Percentiles rank a stretch among this genome's conserved stretches.
These are phyloP conservation scores for Danio albolineatus DNA, from an alignment of 2,797 vertebrate species.

Conservation along the genomic window DNA sequence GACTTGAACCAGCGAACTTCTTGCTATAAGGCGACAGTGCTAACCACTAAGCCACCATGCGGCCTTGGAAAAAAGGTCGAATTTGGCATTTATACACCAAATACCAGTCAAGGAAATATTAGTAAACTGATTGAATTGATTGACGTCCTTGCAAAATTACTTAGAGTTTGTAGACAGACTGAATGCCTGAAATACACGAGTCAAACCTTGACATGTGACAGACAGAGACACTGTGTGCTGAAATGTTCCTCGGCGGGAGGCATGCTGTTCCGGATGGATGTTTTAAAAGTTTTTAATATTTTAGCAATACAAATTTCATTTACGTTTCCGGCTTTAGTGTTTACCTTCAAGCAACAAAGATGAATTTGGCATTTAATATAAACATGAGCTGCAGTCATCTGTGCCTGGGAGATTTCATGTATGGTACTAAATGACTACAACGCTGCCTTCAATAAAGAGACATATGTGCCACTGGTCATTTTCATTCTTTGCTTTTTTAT, in stretches of 20 bases:
- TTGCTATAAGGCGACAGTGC: too few relatives aligned
- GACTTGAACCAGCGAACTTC: too few relatives aligned
- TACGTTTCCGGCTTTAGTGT: slow-evolving; percentile 1
- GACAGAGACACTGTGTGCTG: background rate
- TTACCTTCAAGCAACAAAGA: slow-evolving; percentile 16
- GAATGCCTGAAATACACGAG: too few relatives aligned
- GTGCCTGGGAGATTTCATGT: slow-evolving; percentile 18
- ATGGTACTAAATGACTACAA: slow-evolving; percentile 15
- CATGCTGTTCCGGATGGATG: background rate
- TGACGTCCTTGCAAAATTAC: too few relatives aligned
- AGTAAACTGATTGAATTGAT: too few relatives aligned
- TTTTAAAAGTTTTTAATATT: slow-evolving; percentile 12
- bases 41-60: too few relatives aligned
- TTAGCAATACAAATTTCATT: background rate
- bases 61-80: too few relatives aligned
- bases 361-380: slow-evolving; percentile 30
- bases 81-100: too few relatives aligned
- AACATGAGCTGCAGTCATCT: slow-evolving; percentile 23
- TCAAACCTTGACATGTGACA: background rate
- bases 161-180: too few relatives aligned
- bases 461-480: slow-evolving; percentile 6
- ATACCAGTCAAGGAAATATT: too few relatives aligned
- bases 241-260: background rate
- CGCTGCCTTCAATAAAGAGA: background rate
- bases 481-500: slow-evolving; percentile 27